Conservation (phyloP, 2,888 invertebrate species). For the Mongoloraphidia duomilia region DNA sequence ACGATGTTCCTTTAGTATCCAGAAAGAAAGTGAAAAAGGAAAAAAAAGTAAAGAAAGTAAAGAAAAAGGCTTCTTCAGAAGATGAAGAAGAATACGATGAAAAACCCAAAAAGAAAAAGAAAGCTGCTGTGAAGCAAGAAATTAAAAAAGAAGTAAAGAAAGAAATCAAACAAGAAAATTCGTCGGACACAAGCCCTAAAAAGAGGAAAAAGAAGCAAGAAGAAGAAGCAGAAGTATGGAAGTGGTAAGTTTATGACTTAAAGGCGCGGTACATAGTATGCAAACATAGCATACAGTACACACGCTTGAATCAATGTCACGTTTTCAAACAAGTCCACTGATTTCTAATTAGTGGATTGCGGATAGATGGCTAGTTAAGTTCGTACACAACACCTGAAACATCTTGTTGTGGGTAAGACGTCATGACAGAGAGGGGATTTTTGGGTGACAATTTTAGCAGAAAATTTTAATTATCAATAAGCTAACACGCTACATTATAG, state of each 20-base stretch:
- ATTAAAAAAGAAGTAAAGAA: constrained; percentile 24
- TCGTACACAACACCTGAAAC: too few species aligned
- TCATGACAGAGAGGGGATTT: too few species aligned
- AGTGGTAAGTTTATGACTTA: constrained; percentile 50
- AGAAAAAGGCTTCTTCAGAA: constrained; percentile 26
- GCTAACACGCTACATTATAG: too few species aligned
- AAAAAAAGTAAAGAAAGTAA: constrained; percentile 31
- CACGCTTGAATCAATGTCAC: too few species aligned
- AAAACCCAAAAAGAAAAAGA: constrained; percentile 44
- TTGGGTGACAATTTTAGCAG: too few species aligned
- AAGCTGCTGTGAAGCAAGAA: constrained; percentile 29
- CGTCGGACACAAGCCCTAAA: constrained; percentile 35
- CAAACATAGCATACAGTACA: too few species aligned
- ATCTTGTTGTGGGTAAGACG: too few species aligned
- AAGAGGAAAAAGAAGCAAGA: constrained; percentile 69
- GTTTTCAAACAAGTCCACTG: too few species aligned
- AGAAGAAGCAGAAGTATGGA: constrained; percentile 75
- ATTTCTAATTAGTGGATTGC: too few species aligned
- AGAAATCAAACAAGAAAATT: constrained; percentile 20
- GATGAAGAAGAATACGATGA: constrained; percentile 42
- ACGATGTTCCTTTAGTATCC: constrained; percentile 50
- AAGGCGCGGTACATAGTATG: too few species aligned
- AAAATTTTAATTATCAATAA: too few species aligned
- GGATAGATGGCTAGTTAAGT: too few species aligned
- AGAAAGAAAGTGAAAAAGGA: constrained; percentile 52